Base-by-base conservation (phyloP, 2,888 invertebrate genomes). In the Chloromyia formosa region DNA sequence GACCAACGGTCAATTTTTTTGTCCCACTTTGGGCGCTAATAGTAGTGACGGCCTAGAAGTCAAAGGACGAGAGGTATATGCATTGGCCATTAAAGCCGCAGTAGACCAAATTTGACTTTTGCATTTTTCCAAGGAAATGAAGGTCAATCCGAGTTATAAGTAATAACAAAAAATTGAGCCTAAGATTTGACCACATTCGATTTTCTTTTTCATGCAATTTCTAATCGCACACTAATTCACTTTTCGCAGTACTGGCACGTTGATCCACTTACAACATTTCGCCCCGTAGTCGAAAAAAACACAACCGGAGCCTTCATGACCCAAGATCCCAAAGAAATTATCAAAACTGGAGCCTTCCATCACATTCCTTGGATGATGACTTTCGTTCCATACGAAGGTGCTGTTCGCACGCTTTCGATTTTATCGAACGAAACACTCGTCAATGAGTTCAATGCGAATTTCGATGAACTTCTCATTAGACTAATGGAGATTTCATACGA, bases 321-420 rank as follows among this genome's bases (percentile, higher is more conserved):
- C 0, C 82, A 82, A 73, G 81, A 85, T 73, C 89, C 89, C 0
- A 69, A 81, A 12, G 79, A 84, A 14, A 79, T 86, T 42, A 79
- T 88, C 22, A 78, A 80, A 62, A 77, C 75, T n/a, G 87, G 87
- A 12, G 80, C 81, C 45, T 86, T 87, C 69, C 80, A 80, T 12
- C 82, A 84, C 18, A 83, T 88, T 1, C 88, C 89, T 0, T 86
- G 86, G 84, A 84, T 89, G 78, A 80, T 85, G 10, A 88, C 88
- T 3, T 80, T 84, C 0, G 86, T 86, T 1, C 82, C 86, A 1
- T 81, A 85, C 3, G 89, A 89, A 79, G 89, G 88, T 20, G 84
- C 87, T 1, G 83, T 89, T 14, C 83, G 87, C 72, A 86, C 86
- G 16, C 82, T 84, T 0, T 81, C 83, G 12, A 85, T 85, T 10